These are phyloP conservation scores for Pseudolaguvia tuberculata DNA, from an alignment of 2,113 vertebrate species.

Conservation along the genomic window DNA sequence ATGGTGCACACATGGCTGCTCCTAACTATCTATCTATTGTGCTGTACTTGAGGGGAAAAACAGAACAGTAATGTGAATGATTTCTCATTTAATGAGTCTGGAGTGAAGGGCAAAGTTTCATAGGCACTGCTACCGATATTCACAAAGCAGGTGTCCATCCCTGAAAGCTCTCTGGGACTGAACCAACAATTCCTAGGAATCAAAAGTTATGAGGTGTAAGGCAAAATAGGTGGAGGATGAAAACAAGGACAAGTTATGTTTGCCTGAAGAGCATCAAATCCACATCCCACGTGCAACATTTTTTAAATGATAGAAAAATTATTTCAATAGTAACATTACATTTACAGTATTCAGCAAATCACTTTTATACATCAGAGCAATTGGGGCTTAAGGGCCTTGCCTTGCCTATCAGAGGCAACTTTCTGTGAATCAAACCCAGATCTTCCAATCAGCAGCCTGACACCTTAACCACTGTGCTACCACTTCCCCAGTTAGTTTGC, in stretches of 20 bases:
- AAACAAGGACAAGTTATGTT: slow-evolving; percentile 29
- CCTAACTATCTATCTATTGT: slow-evolving; percentile 48
- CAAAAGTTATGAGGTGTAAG: neutral
- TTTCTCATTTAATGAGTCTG: slow-evolving; percentile 48
- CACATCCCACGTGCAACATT: neutral
- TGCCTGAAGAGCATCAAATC: neutral
- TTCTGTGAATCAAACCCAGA: no score
- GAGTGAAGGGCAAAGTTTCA: slow-evolving; percentile 42
- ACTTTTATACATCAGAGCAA: no score
- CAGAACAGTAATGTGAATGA: slow-evolving; percentile 44
- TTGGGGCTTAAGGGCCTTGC: no score
- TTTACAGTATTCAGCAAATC: no score
- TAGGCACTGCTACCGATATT: slow-evolving; percentile 42
- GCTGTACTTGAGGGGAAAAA: slow-evolving; percentile 40
- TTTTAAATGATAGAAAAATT: neutral
- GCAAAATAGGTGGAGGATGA: neutral
- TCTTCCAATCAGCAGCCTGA: no score
- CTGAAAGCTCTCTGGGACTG: slow-evolving; percentile 25
- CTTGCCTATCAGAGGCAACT: no score
- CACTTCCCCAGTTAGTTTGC: no score
- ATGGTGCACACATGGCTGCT: slow-evolving; percentile 51
- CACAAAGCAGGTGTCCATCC: slow-evolving; percentile 49
- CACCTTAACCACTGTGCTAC: no score
- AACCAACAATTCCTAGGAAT: slow-evolving; percentile 16
- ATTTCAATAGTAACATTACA: no score